Evolutionary conservation across 2,888 invertebrate species (phyloP).

Genomic region (Epistrophe grossulariae): DNA sequence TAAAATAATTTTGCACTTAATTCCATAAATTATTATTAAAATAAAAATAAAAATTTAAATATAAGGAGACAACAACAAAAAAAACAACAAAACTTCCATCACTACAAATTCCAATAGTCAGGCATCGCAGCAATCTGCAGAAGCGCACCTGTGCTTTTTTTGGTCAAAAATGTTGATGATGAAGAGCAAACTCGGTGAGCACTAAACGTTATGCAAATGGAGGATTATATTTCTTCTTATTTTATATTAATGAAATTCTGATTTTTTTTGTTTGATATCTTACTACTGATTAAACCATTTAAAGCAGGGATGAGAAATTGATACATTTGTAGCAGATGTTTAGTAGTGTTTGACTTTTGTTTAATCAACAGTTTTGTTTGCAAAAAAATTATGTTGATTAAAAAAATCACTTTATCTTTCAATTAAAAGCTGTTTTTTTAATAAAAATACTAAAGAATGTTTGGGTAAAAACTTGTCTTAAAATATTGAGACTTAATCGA

Average conservation of each 20-base stretch:
- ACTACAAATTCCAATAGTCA: slow-evolving; percentile 3
- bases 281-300: background rate
- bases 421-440: no score
- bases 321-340: background rate
- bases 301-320: background rate
- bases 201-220: slow-evolving; percentile 69
- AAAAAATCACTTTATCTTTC: no score
- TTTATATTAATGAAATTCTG: slow-evolving; percentile 61
- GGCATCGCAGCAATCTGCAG: background rate
- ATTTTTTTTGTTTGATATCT: slow-evolving; percentile 45
- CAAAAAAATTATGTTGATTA: no score
- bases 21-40: slow-evolving; percentile 66
- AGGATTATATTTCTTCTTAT: slow-evolving; percentile 37
- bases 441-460: no score
- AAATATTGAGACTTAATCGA: no score
- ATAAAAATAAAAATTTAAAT: background rate
- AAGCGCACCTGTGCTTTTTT: slow-evolving; percentile 6
- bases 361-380: background rate
- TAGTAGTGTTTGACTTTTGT: background rate
- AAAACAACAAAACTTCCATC: slow-evolving; percentile 28
- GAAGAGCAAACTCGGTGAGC: slow-evolving; percentile 43
- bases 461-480: no score
- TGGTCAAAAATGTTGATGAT: slow-evolving; percentile 8
- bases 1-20: slow-evolving; percentile 75
- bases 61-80: slow-evolving; percentile 1